phyloP scores from a whole-genome alignment of 2,888 invertebrate species.

The Labia minor region DNA sequence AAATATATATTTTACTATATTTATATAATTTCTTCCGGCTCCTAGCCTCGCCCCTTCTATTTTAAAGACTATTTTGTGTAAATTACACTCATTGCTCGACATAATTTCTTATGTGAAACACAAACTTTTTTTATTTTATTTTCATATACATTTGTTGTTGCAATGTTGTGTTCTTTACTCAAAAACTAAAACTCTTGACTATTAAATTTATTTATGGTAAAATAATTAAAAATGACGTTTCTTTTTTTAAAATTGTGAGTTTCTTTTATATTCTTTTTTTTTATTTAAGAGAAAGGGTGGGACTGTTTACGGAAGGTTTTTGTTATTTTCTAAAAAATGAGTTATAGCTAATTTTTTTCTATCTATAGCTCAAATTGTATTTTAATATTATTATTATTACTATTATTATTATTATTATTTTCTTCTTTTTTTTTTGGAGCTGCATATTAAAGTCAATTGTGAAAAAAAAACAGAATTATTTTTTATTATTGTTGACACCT shows the following conservation, averaged over 20 bases:
- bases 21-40: slow-evolving; percentile 8
- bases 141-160: background rate
- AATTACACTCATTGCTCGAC: slow-evolving; percentile 1
- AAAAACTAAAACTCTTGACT: background rate
- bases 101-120: background rate
- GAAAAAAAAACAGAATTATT: background rate
- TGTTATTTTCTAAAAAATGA: slow-evolving; percentile 8
- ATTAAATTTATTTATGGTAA: background rate
- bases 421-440: background rate
- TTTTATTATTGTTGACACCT: background rate
- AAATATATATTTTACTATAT: slow-evolving; percentile 2
- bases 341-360: background rate
- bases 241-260: background rate
- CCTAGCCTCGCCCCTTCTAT: background rate
- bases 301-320: background rate
- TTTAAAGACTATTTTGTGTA: background rate
- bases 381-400: no score
- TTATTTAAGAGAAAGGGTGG: background rate
- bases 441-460: background rate
- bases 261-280: background rate
- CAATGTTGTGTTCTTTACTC: background rate
- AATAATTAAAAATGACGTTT: background rate
- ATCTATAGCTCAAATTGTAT: background rate
- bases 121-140: background rate
- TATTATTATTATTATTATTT: no score